A percentile compares a stretch with the other conserved stretches of the same genome.
These are phyloP conservation scores for Cyrtorhinus lividipennis DNA, from an alignment of 1,140 invertebrate genomes.

Conservation along the genomic window DNA sequence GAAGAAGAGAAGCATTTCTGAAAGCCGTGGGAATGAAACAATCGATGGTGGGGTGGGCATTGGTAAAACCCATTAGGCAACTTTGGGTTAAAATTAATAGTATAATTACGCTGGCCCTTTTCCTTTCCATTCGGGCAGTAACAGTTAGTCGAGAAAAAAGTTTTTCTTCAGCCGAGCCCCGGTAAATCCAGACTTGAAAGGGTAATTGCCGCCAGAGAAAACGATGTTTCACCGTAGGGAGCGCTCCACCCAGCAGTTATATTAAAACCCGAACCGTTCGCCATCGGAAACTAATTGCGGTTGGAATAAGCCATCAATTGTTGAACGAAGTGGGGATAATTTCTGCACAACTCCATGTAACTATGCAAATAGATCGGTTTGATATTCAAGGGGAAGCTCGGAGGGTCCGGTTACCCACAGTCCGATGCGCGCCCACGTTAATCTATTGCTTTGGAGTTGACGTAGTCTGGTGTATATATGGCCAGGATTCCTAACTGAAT, in stretches of 20 bases:
- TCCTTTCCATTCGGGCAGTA: neutral
- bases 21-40: neutral
- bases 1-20: neutral
- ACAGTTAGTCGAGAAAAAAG: conserved; percentile 4
- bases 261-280: conserved; percentile 3
- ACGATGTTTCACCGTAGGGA: neutral
- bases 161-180: neutral
- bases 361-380: conserved; percentile 6
- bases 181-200: conserved; percentile 5
- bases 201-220: neutral
- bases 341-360: neutral
- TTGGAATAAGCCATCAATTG: conserved; percentile 2
- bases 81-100: conserved; percentile 5
- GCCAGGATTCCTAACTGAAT: neutral
- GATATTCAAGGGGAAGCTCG: neutral
- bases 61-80: conserved; percentile 4
- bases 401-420: neutral
- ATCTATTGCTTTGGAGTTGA: neutral
- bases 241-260: neutral
- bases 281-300: neutral
- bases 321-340: neutral
- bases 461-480: neutral
- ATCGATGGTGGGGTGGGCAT: neutral
- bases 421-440: neutral
- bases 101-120: neutral